Percentiles rank a stretch among this genome's conserved stretches.
Evolutionary conservation across 1,140 invertebrate species (phyloP).

Genomic region (Whitmania pigra): DNA sequence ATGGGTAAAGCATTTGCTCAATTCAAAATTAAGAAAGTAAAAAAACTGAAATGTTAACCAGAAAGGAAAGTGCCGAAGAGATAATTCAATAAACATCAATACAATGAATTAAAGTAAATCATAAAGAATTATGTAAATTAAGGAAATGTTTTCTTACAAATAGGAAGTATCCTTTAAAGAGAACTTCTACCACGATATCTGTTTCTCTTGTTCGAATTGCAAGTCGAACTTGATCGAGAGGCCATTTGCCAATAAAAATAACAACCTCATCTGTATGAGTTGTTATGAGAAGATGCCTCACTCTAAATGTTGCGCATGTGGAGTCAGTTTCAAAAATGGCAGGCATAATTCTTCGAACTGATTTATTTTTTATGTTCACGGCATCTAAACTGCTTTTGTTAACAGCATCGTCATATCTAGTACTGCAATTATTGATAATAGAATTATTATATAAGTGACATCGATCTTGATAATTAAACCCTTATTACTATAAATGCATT

Average conservation of each 20-base stretch:
- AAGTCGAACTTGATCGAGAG: background rate
- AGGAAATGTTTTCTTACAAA: background rate
- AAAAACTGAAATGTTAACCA: background rate
- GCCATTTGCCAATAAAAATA: conserved; percentile 4
- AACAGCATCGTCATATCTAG: background rate
- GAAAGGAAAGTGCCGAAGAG: background rate
- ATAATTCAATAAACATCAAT: too few relatives aligned
- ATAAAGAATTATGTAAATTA: too few relatives aligned
- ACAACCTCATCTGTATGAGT: background rate
- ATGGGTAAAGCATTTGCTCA: background rate
- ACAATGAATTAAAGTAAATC: too few relatives aligned
- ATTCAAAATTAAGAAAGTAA: background rate
- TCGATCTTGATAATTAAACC: too few relatives aligned
- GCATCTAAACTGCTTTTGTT: background rate
- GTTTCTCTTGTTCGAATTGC: conserved; percentile 3
- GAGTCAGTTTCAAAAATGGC: background rate
- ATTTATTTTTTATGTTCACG: background rate
- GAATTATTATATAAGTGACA: background rate
- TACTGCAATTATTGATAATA: background rate
- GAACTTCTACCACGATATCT: background rate
- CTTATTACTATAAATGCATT: background rate
- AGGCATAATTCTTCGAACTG: background rate
- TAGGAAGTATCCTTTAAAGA: conserved; percentile 8
- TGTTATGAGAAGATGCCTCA: conserved; percentile 4
- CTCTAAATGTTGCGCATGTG: conserved; percentile 3